phyloP scores from a whole-genome alignment of 2,113 vertebrate species.

The Bettongia penicillata region DNA sequence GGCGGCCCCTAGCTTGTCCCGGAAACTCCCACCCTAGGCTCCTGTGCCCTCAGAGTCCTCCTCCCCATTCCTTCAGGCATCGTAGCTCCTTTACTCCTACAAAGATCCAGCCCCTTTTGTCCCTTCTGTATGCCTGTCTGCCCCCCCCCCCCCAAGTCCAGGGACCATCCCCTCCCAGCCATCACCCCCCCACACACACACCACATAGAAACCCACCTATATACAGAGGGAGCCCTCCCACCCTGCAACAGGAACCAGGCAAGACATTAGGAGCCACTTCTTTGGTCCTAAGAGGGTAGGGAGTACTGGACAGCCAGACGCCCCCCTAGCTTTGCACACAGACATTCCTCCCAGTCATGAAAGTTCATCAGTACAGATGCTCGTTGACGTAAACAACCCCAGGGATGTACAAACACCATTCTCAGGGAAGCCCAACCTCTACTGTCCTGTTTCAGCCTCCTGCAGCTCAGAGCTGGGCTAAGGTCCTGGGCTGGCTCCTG shows the following conservation, averaged over 20 bases:
- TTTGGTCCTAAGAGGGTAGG: too few relatives aligned
- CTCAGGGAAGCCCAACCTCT: neutral
- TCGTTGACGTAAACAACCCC: neutral
- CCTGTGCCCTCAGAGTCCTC: neutral
- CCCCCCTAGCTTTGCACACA: too few relatives aligned
- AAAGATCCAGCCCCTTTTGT: too few relatives aligned
- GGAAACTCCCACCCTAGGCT: neutral
- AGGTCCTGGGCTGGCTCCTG: neutral
- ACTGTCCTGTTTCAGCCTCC: neutral
- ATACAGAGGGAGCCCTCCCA: neutral
- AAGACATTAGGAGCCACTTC: neutral
- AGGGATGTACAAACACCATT: neutral
- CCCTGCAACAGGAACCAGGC: neutral
- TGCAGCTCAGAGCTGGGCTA: neutral
- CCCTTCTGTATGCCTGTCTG: too few relatives aligned
- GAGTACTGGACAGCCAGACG: too few relatives aligned
- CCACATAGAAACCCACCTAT: too few relatives aligned
- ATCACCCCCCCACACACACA: too few relatives aligned
- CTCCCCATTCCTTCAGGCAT: neutral
- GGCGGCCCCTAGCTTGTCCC: neutral
- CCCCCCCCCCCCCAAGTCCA: neutral
- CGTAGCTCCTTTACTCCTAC: neutral
- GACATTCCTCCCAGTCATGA: too few relatives aligned
- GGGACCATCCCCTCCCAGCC: too few relatives aligned
- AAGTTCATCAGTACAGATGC: neutral